Percentiles rank a stretch among this genome's conserved stretches.
These are phyloP conservation scores for Antigone vipio DNA, from an alignment of 2,113 vertebrate genomes.

Conservation along the genomic window DNA sequence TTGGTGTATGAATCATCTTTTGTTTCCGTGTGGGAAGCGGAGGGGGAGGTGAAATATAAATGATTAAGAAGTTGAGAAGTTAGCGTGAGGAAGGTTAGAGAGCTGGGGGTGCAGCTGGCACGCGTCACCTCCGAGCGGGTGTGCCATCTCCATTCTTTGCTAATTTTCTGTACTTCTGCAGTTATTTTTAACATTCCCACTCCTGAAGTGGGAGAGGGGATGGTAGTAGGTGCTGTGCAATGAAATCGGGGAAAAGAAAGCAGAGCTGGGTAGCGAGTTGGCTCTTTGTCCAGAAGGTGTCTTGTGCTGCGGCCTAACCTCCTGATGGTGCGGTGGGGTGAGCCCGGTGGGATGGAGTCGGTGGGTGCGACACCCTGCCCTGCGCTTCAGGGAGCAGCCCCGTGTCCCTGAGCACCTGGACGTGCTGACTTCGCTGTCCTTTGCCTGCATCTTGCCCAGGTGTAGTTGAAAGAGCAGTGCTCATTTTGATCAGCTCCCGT, in stretches of 20 bases:
- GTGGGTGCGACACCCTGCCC: background rate
- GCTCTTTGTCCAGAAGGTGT: background rate
- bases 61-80: background rate
- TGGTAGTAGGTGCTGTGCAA: background rate
- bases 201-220: background rate
- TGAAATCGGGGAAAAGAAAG: background rate
- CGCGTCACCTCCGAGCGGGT: background rate
- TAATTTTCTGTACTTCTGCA: background rate
- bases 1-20: slow-evolving; percentile 31
- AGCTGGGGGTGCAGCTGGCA: background rate
- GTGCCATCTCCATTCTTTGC: background rate
- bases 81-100: background rate
- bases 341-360: background rate
- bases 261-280: rapidly evolving
- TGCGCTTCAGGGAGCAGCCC: background rate
- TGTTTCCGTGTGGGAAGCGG: slow-evolving; percentile 20
- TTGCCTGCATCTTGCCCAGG: background rate
- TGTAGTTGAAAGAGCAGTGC: background rate
- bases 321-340: rapidly evolving
- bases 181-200: background rate
- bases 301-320: background rate
- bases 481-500: rapidly evolving
- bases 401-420: background rate
- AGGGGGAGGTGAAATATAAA: background rate
- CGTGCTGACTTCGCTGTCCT: background rate